Percentiles rank a stretch among this genome's conserved stretches.
These are phyloP conservation scores for Cephonodes hylas DNA, from an alignment of 2,888 invertebrate species.

Conservation along the genomic window DNA sequence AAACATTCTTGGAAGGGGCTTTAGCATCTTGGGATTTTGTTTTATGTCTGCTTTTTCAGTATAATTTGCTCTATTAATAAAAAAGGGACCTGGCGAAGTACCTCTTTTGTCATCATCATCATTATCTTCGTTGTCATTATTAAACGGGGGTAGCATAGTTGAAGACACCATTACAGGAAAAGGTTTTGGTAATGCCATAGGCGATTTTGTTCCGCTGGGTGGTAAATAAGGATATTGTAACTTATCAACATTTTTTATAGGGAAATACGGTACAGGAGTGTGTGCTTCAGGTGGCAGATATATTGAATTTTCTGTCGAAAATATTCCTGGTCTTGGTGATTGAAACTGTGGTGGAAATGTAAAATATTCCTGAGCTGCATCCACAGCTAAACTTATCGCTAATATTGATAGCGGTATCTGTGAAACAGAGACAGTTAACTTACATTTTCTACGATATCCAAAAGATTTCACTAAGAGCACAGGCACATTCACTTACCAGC, in stretches of 20 bases:
- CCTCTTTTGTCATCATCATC: conserved; percentile 37
- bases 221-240: conserved; percentile 62
- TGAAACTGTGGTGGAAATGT: conserved; percentile 63
- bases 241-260: conserved; percentile 58
- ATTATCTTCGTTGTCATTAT: conserved; percentile 49
- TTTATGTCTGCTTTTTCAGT: conserved; percentile 36
- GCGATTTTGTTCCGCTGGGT: conserved; percentile 57
- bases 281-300: conserved; percentile 69
- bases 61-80: conserved; percentile 37
- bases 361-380: conserved; percentile 55
- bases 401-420: conserved; percentile 62
- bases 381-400: conserved; percentile 42
- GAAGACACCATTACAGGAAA: conserved; percentile 59
- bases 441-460: conserved; percentile 39
- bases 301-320: conserved; percentile 59
- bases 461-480: conserved; percentile 32
- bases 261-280: conserved; percentile 57
- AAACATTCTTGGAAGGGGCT: conserved; percentile 39
- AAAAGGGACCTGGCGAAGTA: conserved; percentile 27
- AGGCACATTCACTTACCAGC: conserved; percentile 70
- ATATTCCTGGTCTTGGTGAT: conserved; percentile 45
- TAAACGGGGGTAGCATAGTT: conserved; percentile 41
- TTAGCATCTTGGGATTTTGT: conserved; percentile 37
- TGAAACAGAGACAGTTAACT: conserved; percentile 37
- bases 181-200: conserved; percentile 53